Conservation (phyloP, 1,140 invertebrate species). For the Drosophila rufa region DNA sequence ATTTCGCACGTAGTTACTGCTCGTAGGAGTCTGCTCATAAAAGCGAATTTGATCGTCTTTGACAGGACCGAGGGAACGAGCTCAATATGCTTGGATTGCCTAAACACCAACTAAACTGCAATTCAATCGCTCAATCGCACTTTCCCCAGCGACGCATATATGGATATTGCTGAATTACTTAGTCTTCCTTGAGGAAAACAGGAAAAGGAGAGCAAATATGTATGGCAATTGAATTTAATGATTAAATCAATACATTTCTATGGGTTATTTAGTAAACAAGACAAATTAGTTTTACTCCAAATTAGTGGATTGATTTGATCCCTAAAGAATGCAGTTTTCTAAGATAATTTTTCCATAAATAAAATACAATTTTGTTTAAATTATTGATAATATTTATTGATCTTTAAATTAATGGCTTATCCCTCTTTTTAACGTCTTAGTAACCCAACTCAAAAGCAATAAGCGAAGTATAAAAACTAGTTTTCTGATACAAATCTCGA, state of each 20-base stretch:
- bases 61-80: slow-evolving; percentile 20
- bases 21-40: slow-evolving; percentile 45
- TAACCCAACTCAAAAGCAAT: background rate
- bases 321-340: too few relatives aligned
- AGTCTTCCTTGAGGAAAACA: background rate
- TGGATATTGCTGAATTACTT: background rate
- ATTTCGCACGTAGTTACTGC: slow-evolving; percentile 68
- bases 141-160: background rate
- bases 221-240: background rate
- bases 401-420: too few relatives aligned
- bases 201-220: background rate
- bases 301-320: too few relatives aligned
- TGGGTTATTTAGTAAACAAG: background rate
- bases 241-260: background rate
- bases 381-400: too few relatives aligned
- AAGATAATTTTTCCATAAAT: too few relatives aligned
- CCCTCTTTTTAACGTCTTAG: too few relatives aligned
- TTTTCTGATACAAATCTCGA: slow-evolving; percentile 29
- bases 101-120: slow-evolving; percentile 60
- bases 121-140: slow-evolving; percentile 57
- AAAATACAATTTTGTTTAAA: too few relatives aligned
- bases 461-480: slow-evolving; percentile 2
- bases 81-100: slow-evolving; percentile 33
- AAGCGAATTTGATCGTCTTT: slow-evolving; percentile 62
- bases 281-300: too few relatives aligned